phyloP scores from a whole-genome alignment of 92 coral and sea anemone genomes.

The Hydrozoanthus gracilis region DNA sequence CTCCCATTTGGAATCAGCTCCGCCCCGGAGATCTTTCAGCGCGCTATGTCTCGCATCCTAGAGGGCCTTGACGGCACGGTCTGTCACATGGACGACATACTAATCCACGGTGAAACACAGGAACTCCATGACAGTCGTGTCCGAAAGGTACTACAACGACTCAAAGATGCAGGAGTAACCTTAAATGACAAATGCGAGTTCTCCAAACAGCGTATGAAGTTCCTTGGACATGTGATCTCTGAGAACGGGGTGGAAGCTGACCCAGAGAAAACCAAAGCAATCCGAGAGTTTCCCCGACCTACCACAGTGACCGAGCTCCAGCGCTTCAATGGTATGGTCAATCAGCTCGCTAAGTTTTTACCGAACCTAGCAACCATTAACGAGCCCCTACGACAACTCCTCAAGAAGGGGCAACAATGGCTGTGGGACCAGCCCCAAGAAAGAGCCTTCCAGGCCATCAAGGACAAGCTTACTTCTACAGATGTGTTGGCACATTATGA shows the following conservation, averaged over 20 bases:
- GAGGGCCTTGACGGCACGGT: not conserved
- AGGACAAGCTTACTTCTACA: not conserved
- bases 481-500: slow-evolving; percentile 59
- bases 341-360: slow-evolving; percentile 49
- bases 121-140: not conserved
- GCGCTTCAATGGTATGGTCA: slow-evolving; percentile 30
- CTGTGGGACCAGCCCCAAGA: slow-evolving; percentile 57
- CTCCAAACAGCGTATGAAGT: not conserved
- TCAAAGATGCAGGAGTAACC: not conserved
- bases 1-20: slow-evolving; percentile 40
- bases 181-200: not conserved
- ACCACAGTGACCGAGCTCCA: slow-evolving; percentile 32
- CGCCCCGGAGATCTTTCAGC: slow-evolving; percentile 63
- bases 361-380: slow-evolving; percentile 48
- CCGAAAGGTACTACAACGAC: not conserved
- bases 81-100: slow-evolving; percentile 1
- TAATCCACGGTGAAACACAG: slow-evolving; percentile 3
- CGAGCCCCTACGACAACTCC: slow-evolving; percentile 59
- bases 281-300: slow-evolving; percentile 40
- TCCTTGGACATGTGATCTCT: not conserved
- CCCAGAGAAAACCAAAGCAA: no score
- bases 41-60: slow-evolving; percentile 10
- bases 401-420: slow-evolving; percentile 36
- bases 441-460: slow-evolving; percentile 49
- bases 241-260: not conserved